Conservation (phyloP, 30 jellyfish, hydroid and myxozoan species). For the Turritopsis dohrnii region DNA sequence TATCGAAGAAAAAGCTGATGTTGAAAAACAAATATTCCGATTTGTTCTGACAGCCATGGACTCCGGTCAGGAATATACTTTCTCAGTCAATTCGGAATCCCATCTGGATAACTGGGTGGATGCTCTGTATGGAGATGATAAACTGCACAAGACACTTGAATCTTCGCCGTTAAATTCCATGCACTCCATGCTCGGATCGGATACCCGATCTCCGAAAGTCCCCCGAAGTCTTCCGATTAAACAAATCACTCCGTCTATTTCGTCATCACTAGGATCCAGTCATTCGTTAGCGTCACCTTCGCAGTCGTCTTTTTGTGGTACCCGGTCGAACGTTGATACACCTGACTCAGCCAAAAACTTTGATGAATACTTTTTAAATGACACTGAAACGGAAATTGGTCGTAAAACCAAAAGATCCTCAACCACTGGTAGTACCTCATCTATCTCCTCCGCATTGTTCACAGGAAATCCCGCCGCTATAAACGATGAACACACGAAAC, state of each 20-base stretch:
- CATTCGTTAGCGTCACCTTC: conserved; percentile 34
- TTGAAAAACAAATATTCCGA: conserved; percentile 20
- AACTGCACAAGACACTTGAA: conserved; percentile 10
- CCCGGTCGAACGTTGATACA: background rate
- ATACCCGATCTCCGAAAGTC: background rate
- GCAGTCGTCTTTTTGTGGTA: conserved; percentile 36
- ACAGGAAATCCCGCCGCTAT: background rate
- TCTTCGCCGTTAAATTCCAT: background rate
- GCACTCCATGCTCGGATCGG: background rate
- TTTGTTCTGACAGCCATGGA: conserved; percentile 73
- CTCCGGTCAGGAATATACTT: conserved; percentile 43
- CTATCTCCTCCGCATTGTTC: conserved; percentile 3
- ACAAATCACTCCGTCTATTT: background rate
- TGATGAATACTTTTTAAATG: conserved; percentile 19
- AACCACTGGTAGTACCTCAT: conserved; percentile 4
- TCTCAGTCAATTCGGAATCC: conserved; percentile 50
- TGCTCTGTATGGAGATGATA: conserved; percentile 64
- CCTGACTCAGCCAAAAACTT: background rate
- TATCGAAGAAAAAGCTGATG: conserved; percentile 65
- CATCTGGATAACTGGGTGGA: conserved; percentile 70
- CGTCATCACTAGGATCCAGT: background rate
- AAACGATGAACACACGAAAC: conserved; percentile 39
- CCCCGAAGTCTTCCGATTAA: background rate
- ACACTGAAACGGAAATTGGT: conserved; percentile 26
- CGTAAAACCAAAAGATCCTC: conserved; percentile 27